Percentiles rank a stretch among this genome's conserved stretches.
Conservation (phyloP, 2,113 vertebrate species). For the Dromaius novaehollandiae region DNA sequence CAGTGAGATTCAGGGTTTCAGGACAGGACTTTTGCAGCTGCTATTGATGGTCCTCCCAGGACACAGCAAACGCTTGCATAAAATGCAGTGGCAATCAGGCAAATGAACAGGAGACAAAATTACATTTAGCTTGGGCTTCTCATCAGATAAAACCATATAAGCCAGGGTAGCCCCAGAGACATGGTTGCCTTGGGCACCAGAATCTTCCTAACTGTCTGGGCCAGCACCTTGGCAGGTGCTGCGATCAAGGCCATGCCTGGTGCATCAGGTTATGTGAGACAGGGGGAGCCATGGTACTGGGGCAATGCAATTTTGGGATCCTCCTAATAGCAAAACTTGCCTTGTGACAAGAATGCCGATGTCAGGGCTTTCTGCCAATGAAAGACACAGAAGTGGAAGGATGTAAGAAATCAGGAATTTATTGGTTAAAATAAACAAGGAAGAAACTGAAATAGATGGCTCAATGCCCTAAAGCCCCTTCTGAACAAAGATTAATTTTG, state of each 20-base stretch:
- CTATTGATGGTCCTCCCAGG: not conserved
- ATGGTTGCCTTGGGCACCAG: not conserved
- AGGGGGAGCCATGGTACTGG: not conserved
- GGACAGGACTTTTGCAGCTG: not conserved
- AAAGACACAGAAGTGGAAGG: not conserved
- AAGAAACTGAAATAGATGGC: not conserved
- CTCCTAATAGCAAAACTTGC: not conserved
- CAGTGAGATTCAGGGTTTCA: not conserved
- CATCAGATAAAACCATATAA: rapidly evolving
- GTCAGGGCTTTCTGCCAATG: not conserved
- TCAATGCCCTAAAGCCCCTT: not conserved
- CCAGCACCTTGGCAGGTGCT: not conserved
- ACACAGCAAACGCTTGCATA: not conserved
- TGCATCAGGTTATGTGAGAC: not conserved
- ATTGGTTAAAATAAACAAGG: not conserved
- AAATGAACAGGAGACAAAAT: not conserved
- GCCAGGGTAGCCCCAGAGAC: not conserved
- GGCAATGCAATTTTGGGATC: not conserved
- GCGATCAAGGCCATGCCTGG: not conserved
- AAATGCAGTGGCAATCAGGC: not conserved
- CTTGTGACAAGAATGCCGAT: not conserved
- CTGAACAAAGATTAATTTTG: not conserved
- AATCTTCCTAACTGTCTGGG: not conserved
- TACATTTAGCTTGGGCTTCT: not conserved
- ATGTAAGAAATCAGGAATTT: not conserved